Evolutionary conservation across 2,888 invertebrate species (phyloP).

Genomic region (Himalopsyche anomala): DNA sequence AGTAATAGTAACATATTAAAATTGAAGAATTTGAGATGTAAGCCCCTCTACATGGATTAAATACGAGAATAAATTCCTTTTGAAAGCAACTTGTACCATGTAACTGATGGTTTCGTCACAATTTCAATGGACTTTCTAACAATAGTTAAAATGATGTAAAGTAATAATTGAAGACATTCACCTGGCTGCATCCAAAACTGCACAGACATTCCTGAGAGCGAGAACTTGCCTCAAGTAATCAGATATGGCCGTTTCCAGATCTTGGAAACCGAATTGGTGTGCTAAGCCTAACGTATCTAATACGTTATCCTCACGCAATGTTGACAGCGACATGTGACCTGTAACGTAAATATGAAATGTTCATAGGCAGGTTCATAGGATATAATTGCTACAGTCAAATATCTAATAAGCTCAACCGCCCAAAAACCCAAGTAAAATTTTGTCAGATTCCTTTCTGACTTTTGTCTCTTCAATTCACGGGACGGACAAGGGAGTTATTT

Average conservation of each 20-base stretch:
- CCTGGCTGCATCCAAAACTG: conserved; percentile 95
- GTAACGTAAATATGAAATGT: conserved; percentile 29
- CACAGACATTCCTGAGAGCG: conserved; percentile 92
- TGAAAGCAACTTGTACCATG: background rate
- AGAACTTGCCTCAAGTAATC: conserved; percentile 94
- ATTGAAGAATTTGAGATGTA: too few species aligned
- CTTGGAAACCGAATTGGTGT: conserved; percentile 96
- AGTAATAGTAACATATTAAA: too few species aligned
- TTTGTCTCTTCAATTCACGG: too few species aligned
- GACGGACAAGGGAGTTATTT: too few species aligned
- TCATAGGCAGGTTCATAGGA: conserved; percentile 48
- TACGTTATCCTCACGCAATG: conserved; percentile 82
- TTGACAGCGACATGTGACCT: conserved; percentile 82
- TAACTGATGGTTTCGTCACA: background rate
- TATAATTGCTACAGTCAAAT: background rate
- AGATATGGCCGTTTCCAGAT: conserved; percentile 93
- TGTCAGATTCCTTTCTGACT: too few species aligned
- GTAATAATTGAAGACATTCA: conserved; percentile 65
- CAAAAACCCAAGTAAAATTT: too few species aligned
- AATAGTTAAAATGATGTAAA: background rate
- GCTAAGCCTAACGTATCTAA: conserved; percentile 89
- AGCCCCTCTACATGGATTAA: too few species aligned
- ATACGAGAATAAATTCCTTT: too few species aligned
- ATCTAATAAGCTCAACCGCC: too few species aligned
- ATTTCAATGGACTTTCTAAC: too few species aligned